phyloP scores from a whole-genome alignment of 1,140 invertebrate genomes.

The Oscheius sp. region DNA sequence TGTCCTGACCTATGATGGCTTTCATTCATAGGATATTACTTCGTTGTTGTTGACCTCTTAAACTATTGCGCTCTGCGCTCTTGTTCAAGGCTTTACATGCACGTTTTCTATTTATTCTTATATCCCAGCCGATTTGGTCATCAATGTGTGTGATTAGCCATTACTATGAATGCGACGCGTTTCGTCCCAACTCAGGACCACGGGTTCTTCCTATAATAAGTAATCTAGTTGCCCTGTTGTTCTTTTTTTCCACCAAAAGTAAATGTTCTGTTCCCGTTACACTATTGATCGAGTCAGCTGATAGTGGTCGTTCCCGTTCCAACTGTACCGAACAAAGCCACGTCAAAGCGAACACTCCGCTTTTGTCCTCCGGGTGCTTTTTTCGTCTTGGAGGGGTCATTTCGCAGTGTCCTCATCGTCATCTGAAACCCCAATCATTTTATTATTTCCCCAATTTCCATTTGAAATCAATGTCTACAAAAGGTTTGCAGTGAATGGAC shows the following conservation, averaged over 20 bases:
- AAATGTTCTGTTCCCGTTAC: too few species aligned
- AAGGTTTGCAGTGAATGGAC: slow-evolving; percentile 20
- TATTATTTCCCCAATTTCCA: neutral
- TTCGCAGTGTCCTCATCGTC: neutral
- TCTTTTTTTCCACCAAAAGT: neutral
- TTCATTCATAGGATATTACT: too few species aligned
- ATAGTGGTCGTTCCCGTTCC: neutral
- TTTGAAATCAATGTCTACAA: slow-evolving; percentile 1
- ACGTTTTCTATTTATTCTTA: neutral
- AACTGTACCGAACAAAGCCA: neutral
- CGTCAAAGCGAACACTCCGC: neutral
- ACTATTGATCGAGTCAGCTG: neutral
- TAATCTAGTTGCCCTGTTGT: neutral
- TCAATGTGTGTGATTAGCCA: neutral
- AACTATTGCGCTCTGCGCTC: too few species aligned
- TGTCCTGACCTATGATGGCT: slow-evolving; percentile 1
- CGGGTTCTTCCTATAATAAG: neutral
- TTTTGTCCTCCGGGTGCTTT: neutral
- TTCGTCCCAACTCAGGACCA: neutral
- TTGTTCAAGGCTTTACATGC: neutral
- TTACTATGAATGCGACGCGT: neutral
- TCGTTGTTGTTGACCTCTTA: neutral
- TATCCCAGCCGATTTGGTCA: neutral
- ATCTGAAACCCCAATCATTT: too few species aligned
- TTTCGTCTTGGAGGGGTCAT: neutral